A percentile compares a stretch with the other conserved stretches of the same genome.
phyloP scores from a whole-genome alignment of 2,888 invertebrate genomes.

The Carcina quercana region DNA sequence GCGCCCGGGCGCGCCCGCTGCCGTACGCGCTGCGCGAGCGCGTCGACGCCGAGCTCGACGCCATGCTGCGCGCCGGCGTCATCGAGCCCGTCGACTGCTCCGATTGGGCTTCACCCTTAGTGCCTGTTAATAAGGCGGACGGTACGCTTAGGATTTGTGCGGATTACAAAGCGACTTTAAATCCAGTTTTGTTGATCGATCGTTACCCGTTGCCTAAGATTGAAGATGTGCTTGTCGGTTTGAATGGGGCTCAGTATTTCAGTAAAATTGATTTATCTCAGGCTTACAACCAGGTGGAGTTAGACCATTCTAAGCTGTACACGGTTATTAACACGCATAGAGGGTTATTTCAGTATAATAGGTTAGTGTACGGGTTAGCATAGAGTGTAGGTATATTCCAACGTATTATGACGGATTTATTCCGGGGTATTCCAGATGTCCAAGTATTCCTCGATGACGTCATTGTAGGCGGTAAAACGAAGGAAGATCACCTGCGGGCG shows the following conservation, averaged over 20 bases:
- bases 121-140: background rate
- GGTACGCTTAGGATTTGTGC: slow-evolving; percentile 1
- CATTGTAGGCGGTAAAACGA: background rate
- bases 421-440: background rate
- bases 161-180: slow-evolving; percentile 2
- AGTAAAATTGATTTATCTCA: slow-evolving; percentile 11
- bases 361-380: slow-evolving; percentile 1
- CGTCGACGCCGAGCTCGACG: background rate
- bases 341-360: slow-evolving; percentile 1
- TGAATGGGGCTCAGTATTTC: slow-evolving; percentile 5
- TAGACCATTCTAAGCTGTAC: slow-evolving; percentile 2
- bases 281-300: slow-evolving; percentile 7
- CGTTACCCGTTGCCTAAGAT: slow-evolving; percentile 6
- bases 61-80: background rate
- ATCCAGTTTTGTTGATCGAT: slow-evolving; percentile 5
- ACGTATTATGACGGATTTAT: background rate
- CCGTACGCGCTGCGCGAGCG: slow-evolving; percentile 1
- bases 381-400: slow-evolving; percentile 1
- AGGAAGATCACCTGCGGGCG: background rate
- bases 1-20: slow-evolving; percentile 1
- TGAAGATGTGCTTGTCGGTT: slow-evolving; percentile 9
- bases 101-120: slow-evolving; percentile 3
- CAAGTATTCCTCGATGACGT: background rate
- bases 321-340: slow-evolving; percentile 2
- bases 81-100: background rate